These are phyloP conservation scores for Callimorpha dominula DNA, from an alignment of 2,888 invertebrate species.

Conservation along the genomic window DNA sequence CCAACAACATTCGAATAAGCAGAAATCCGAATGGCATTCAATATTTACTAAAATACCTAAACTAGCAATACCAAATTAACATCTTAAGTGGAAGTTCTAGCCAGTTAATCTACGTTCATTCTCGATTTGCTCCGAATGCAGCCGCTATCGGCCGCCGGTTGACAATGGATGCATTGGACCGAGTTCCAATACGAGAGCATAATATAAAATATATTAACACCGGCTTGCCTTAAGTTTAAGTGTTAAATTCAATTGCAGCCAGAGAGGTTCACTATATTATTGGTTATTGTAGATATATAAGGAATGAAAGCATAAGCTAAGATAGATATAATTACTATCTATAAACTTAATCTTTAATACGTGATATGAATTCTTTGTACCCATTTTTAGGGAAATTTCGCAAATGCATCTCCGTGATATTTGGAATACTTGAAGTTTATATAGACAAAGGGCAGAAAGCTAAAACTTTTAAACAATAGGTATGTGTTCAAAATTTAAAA, in stretches of 20 bases:
- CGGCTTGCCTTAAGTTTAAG: slow-evolving; percentile 39
- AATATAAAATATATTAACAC: slow-evolving; percentile 55
- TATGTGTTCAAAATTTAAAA: too few species aligned
- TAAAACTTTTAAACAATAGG: too few species aligned
- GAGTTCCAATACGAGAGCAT: slow-evolving; percentile 55
- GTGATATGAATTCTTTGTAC: too few species aligned
- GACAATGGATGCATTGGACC: slow-evolving; percentile 79
- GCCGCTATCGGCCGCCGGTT: slow-evolving; percentile 64
- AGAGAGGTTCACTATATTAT: not conserved
- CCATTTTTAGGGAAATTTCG: too few species aligned
- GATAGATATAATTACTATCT: too few species aligned
- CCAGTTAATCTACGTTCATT: slow-evolving; percentile 83
- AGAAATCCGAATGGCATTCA: slow-evolving; percentile 9
- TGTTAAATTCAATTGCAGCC: slow-evolving; percentile 16
- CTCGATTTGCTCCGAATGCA: slow-evolving; percentile 77
- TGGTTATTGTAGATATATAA: not conserved
- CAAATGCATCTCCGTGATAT: too few species aligned
- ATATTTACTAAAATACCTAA: slow-evolving; percentile 39
- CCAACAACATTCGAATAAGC: not conserved
- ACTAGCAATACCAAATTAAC: slow-evolving; percentile 61
- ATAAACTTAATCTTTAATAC: too few species aligned
- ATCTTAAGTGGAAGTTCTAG: slow-evolving; percentile 71
- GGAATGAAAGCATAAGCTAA: too few species aligned
- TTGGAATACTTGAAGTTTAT: too few species aligned
- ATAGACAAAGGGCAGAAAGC: too few species aligned